Percentiles rank a stretch among this genome's conserved stretches.
Evolutionary conservation across 2,113 vertebrate genomes (phyloP).

Genomic region (Gila orcuttii): DNA sequence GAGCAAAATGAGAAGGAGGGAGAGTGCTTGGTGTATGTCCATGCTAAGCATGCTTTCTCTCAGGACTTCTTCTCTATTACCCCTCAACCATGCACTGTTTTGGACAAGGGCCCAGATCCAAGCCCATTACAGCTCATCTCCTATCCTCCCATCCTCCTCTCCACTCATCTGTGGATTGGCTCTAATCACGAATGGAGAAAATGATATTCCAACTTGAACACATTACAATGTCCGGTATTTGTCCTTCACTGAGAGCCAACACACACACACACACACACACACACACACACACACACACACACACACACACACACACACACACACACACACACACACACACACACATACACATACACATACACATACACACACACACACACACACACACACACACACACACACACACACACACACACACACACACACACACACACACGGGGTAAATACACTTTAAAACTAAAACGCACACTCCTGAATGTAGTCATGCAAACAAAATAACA

Average conservation of each 20-base stretch:
- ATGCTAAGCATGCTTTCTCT: constrained; percentile 43
- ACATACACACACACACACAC: no score
- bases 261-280: background rate
- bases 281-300: no score
- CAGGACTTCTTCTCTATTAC: constrained; percentile 37
- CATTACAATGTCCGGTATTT: constrained; percentile 53
- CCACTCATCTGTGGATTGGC: constrained; percentile 50
- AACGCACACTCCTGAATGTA: background rate
- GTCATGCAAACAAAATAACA: background rate
- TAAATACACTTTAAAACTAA: background rate
- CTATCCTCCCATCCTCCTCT: constrained; percentile 47
- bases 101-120: constrained; percentile 54
- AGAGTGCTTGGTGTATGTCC: constrained; percentile 22
- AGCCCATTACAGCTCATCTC: constrained; percentile 52
- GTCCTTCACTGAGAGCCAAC: constrained; percentile 49
- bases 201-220: constrained; percentile 50
- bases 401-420: no score
- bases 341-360: no score
- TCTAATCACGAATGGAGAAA: constrained; percentile 52
- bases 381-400: no score
- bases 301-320: no score
- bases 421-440: background rate
- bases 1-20: constrained; percentile 15
- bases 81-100: constrained; percentile 48
- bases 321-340: no score